Percentiles rank a stretch among this genome's conserved stretches.
phyloP scores from a whole-genome alignment of 2,797 vertebrate genomes.

The Tenualosa thibaudeaui region DNA sequence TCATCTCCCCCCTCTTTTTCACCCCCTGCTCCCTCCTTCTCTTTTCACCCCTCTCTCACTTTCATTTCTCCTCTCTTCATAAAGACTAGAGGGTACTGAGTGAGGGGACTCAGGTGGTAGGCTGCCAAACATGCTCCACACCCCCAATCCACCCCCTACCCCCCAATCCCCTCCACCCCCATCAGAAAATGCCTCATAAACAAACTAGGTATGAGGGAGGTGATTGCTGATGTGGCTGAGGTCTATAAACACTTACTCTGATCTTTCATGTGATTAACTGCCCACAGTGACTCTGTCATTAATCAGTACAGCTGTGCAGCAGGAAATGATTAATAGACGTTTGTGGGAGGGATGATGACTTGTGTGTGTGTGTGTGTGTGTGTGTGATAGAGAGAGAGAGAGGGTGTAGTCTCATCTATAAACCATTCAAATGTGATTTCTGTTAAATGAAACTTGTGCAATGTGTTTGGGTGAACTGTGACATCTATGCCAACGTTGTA shows the following conservation, averaged over 20 bases:
- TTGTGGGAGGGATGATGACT: not conserved
- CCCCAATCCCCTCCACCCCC: not conserved
- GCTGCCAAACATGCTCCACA: not conserved
- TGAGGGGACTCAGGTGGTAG: constrained; percentile 1
- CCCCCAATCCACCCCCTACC: not conserved
- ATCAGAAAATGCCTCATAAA: not conserved
- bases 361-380: not conserved
- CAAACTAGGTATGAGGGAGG: not conserved
- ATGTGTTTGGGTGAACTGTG: not conserved
- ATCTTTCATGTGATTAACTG: not conserved
- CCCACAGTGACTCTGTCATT: not conserved
- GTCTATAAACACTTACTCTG: not conserved
- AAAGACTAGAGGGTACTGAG: not conserved
- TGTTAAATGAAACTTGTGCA: not conserved
- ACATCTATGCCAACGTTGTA: not conserved
- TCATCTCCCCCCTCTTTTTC: not conserved
- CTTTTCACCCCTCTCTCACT: not conserved
- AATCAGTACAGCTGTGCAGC: not conserved
- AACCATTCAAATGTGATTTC: not conserved
- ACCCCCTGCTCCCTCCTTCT: not conserved
- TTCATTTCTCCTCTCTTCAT: not conserved
- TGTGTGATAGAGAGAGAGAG: not conserved
- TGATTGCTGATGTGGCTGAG: not conserved
- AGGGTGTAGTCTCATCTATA: not conserved
- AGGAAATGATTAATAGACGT: not conserved